A percentile compares a stretch with the other conserved stretches of the same genome.
These are phyloP conservation scores for Aptenodytes forsteri DNA, from an alignment of 2,113 vertebrate genomes.

Conservation along the genomic window DNA sequence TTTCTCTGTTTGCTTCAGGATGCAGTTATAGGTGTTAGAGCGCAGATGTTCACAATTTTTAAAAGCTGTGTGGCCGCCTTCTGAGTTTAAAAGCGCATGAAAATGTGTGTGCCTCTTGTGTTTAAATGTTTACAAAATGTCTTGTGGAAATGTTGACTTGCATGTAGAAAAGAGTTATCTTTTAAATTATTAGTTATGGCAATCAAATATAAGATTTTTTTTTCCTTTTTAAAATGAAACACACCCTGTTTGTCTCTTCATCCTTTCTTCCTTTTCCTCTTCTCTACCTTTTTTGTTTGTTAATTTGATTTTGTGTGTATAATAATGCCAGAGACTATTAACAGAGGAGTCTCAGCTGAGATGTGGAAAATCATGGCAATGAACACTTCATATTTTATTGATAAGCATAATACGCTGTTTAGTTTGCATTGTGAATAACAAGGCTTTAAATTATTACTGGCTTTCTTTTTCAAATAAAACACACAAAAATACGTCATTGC, in stretches of 20 bases:
- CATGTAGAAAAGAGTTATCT: background rate
- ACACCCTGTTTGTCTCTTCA: background rate
- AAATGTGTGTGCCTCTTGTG: background rate
- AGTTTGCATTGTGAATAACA: slow-evolving; percentile 22
- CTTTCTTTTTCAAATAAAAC: slow-evolving; percentile 9
- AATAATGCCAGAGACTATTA: background rate
- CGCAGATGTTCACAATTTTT: background rate
- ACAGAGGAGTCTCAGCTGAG: background rate
- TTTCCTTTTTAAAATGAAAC: background rate
- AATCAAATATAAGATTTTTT: background rate
- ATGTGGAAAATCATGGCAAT: background rate
- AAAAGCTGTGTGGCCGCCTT: background rate
- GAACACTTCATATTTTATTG: slow-evolving; percentile 59
- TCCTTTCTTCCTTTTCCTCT: background rate
- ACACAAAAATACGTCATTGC: background rate
- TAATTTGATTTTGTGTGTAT: background rate
- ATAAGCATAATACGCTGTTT: slow-evolving; percentile 11
- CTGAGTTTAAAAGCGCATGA: background rate
- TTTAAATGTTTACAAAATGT: background rate
- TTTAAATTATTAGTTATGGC: background rate
- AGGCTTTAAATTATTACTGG: slow-evolving; percentile 35
- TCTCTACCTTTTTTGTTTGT: background rate
- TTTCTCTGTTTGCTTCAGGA: background rate
- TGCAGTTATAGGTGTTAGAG: background rate
- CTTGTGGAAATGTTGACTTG: background rate